A percentile compares a stretch with the other conserved stretches of the same genome.
These are phyloP conservation scores for Furcula furcula DNA, from an alignment of 2,888 invertebrate genomes.

Conservation along the genomic window DNA sequence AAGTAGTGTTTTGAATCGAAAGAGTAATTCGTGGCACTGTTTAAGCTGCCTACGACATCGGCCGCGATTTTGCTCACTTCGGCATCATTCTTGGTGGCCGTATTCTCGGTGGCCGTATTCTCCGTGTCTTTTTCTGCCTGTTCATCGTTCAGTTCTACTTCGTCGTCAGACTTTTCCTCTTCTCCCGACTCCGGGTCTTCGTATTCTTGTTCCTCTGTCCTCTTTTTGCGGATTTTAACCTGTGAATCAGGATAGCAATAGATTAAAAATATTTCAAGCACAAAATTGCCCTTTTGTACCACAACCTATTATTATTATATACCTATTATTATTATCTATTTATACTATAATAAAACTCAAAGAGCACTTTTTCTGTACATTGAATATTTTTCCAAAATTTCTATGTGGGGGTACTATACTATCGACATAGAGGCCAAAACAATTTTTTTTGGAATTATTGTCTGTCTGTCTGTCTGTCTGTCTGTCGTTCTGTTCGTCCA, in stretches of 20 bases:
- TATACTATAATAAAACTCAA: no score
- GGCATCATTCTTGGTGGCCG: slow-evolving; percentile 34
- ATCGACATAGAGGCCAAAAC: no score
- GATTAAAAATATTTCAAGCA: no score
- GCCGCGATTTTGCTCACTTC: slow-evolving; percentile 56
- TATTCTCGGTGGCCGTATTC: slow-evolving; percentile 48
- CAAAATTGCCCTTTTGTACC: no score
- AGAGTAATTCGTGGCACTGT: slow-evolving; percentile 83
- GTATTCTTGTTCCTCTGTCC: slow-evolving; percentile 84
- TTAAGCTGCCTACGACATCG: slow-evolving; percentile 62
- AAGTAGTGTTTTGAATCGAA: slow-evolving; percentile 88
- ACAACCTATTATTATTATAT: no score
- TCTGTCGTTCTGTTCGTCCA: no score
- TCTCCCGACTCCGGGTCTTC: slow-evolving; percentile 84
- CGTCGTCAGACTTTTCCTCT: slow-evolving; percentile 77
- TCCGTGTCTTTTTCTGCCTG: slow-evolving; percentile 35
- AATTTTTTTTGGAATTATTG: no score
- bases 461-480: no score
- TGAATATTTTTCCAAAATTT: no score
- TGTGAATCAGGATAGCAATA: slow-evolving; percentile 36
- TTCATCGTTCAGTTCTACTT: slow-evolving; percentile 54
- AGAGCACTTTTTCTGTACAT: no score
- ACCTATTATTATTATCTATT: no score
- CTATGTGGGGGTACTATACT: no score
- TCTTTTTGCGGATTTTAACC: slow-evolving; percentile 78